Conservation (phyloP, 2,113 vertebrate genomes). For the Fulmarus glacialis region DNA sequence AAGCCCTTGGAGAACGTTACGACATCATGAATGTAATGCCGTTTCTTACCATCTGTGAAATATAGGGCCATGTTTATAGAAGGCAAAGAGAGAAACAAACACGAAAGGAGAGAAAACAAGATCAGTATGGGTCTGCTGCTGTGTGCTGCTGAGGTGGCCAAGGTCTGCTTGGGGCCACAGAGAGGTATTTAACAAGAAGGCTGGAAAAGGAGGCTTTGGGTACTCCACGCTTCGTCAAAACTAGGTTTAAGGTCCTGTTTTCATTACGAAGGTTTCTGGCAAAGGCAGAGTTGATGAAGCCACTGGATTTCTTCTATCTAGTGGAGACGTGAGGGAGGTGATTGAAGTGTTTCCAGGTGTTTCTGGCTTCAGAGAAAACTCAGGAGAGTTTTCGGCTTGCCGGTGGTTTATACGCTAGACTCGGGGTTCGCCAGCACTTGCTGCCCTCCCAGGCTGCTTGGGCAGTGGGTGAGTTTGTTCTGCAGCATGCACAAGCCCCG, state of each 20-base stretch:
- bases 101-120: neutral
- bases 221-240: neutral
- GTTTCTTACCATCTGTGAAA: neutral
- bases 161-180: neutral
- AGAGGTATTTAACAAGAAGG: neutral
- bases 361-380: neutral
- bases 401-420: neutral
- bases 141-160: neutral
- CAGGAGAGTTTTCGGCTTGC: neutral
- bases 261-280: neutral
- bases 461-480: neutral
- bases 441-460: neutral
- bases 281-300: constrained; percentile 3
- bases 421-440: neutral
- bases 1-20: neutral
- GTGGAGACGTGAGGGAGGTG: neutral
- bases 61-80: neutral
- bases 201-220: neutral
- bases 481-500: neutral
- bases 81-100: neutral
- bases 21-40: neutral
- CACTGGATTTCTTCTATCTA: constrained; percentile 21
- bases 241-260: neutral
- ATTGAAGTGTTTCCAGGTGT: constrained; percentile 50
- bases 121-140: neutral